Evolutionary conservation across 2,113 vertebrate species (phyloP).

Genomic region (Lasiurus borealis): DNA sequence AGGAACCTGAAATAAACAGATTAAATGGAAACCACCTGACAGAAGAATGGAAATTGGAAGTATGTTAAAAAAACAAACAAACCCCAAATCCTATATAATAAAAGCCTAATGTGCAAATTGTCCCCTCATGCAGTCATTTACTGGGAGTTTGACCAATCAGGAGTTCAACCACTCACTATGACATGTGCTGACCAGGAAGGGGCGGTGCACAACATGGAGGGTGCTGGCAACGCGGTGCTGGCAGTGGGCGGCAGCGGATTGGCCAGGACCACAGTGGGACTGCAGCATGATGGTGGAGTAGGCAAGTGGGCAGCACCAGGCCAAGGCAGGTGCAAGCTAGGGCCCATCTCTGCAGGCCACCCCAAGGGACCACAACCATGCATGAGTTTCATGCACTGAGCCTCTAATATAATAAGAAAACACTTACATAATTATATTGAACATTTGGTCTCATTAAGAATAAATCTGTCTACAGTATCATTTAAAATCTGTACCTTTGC

Average conservation of each 20-base stretch:
- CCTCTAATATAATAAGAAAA: not conserved
- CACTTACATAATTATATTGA: not conserved
- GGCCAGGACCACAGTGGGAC: no score
- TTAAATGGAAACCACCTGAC: slow-evolving; percentile 42
- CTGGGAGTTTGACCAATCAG: no score
- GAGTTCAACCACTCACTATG: no score
- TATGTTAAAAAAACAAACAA: not conserved
- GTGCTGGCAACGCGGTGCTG: rapidly evolving
- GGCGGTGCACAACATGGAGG: no score
- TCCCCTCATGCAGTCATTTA: no score
- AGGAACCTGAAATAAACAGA: slow-evolving; percentile 36
- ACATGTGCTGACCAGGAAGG: no score
- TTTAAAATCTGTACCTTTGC: slow-evolving; percentile 34
- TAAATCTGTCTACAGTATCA: not conserved
- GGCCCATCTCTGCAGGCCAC: no score
- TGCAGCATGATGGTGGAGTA: no score
- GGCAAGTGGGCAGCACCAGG: rapidly evolving
- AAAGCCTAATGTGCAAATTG: not conserved
- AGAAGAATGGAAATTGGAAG: slow-evolving; percentile 36
- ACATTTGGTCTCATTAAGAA: slow-evolving; percentile 4
- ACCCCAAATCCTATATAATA: not conserved
- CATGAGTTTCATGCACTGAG: no score
- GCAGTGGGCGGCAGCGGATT: no score
- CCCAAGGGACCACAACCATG: no score
- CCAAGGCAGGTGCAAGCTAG: no score